Base-by-base conservation (phyloP, 35 echinoderm and acorn worm genomes). In the Heliocidaris tuberculata region DNA sequence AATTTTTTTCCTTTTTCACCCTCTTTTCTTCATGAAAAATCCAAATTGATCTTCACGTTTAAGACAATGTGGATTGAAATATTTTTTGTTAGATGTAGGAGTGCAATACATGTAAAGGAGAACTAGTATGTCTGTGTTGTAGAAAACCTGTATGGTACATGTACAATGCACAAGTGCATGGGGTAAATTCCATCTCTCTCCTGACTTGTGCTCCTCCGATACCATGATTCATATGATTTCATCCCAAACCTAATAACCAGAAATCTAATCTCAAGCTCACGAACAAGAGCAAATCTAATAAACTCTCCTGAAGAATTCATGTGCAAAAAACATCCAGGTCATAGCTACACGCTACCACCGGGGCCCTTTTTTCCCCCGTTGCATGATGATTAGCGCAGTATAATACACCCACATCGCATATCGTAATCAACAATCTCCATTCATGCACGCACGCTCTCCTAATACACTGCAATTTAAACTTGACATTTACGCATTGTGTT, bases 401-500 rank as follows among this genome's bases (percentile, higher is more conserved):
- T 71, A 71, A 71, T 71, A 17, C 61, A 71, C 61, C 61, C 6
- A 71, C 65, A 78, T 78, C 65, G 27, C 65, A 24, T 27, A 78
- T 27, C 17, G 21, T 78, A 78, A 21, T 7, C 21, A 78, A 78
- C 65, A 78, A 78, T 19, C 21, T 78, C 65, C 65, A 78, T n/a
- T 78, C 65, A 78, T 4, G 19, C 65, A 78, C 27, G 21, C 65
- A 78, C 19, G 65, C 65, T 78, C 19, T 78, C 19, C 65, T 78
- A 78, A 78, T 78, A 78, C 65, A 78, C 19, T 78, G 65, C 65
- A 78, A 78, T 78, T n/a, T 78, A 78, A 78, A 78, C 65, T 78
- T 78, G 65, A 78, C 65, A 78, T 78, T 78, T 78, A 78, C 65
- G 27, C 27, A 19, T 78, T 27, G 27, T 24, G 27, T 78, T 27